Conservation (phyloP, 1,140 invertebrate species). For the Heliconius eleuchia region DNA sequence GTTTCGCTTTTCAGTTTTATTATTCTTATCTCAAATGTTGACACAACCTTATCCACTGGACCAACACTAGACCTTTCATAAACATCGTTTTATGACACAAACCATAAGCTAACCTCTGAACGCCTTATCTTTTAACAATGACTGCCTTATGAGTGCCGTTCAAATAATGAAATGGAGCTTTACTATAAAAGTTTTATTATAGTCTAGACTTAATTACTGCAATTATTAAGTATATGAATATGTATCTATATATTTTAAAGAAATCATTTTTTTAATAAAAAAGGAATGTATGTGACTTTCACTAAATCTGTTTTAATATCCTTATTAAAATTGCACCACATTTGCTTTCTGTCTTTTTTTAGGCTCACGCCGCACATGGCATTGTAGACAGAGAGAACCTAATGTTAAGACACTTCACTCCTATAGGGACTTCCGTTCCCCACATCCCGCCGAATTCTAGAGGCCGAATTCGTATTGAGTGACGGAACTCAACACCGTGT, state of each 20-base stretch:
- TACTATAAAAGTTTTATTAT: neutral
- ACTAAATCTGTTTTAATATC: too few relatives aligned
- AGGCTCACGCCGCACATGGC: too few relatives aligned
- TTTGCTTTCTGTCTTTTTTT: too few relatives aligned
- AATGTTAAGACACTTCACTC: too few relatives aligned
- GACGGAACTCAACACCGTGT: too few relatives aligned
- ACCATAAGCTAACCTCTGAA: constrained; percentile 13
- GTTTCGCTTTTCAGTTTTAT: constrained; percentile 1
- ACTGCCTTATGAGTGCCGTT: neutral
- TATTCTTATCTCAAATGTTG: constrained; percentile 4
- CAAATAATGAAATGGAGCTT: constrained; percentile 6
- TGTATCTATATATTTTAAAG: neutral
- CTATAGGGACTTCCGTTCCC: too few relatives aligned
- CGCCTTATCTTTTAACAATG: constrained; percentile 12
- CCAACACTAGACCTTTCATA: constrained; percentile 12
- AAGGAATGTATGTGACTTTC: neutral
- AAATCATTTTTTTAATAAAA: neutral
- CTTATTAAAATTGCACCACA: too few relatives aligned
- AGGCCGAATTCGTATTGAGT: too few relatives aligned
- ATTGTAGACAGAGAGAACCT: too few relatives aligned
- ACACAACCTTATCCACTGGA: neutral
- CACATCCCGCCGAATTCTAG: too few relatives aligned
- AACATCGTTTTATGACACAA: constrained; percentile 11
- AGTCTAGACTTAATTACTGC: neutral
- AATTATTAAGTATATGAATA: neutral